A percentile compares a stretch with the other conserved stretches of the same genome.
Evolutionary conservation across 2,797 vertebrate species (phyloP).

Genomic region (Odontamblyopus rebecca): DNA sequence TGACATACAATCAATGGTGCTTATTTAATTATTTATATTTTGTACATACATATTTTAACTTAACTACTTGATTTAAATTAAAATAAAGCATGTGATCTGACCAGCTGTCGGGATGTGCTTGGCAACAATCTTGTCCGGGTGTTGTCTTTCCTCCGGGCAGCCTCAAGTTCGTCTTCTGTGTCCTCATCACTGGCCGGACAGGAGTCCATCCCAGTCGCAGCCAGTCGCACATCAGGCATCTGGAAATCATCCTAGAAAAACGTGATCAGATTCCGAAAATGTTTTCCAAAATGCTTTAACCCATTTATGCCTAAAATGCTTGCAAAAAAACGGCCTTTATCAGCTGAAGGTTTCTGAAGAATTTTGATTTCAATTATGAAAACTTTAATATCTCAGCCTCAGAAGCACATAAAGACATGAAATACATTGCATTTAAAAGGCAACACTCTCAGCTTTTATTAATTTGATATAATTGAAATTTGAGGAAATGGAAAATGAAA

Average conservation of each 20-base stretch:
- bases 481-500: too few species aligned
- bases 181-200: slow-evolving; percentile 84
- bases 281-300: neutral
- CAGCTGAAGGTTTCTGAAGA: too few species aligned
- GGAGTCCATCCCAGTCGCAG: slow-evolving; percentile 82
- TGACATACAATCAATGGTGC: neutral
- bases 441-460: too few species aligned
- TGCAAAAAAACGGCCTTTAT: too few species aligned
- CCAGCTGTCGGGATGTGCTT: slow-evolving; percentile 72
- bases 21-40: neutral
- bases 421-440: too few species aligned
- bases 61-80: neutral
- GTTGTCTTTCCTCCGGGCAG: slow-evolving; percentile 45
- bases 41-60: neutral
- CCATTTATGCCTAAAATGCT: too few species aligned
- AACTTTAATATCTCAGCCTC: too few species aligned
- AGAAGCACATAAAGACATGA: too few species aligned
- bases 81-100: slow-evolving; percentile 45
- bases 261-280: neutral
- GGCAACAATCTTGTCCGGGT: slow-evolving; percentile 68
- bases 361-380: too few species aligned
- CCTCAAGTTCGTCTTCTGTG: slow-evolving; percentile 78
- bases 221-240: slow-evolving; percentile 74
- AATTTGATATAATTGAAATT: too few species aligned
- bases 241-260: slow-evolving; percentile 73